Conservation (phyloP, 2,797 vertebrate species). For the Glyptemys insculpta region DNA sequence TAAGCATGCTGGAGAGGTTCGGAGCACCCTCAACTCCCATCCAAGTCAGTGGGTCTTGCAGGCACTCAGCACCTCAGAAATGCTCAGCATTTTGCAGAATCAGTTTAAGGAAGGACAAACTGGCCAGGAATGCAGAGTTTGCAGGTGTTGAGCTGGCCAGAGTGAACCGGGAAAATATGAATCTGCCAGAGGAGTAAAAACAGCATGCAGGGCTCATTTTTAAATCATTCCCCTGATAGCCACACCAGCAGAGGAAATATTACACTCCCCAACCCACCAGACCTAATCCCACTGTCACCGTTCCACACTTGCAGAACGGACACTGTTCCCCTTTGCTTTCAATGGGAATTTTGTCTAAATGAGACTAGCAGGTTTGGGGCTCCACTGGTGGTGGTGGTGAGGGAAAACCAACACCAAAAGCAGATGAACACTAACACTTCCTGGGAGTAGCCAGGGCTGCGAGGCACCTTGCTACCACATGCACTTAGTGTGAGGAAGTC, state of each 20-base stretch:
- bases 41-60: background rate
- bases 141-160: background rate
- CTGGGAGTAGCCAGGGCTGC: no score
- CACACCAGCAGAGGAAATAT: background rate
- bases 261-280: background rate
- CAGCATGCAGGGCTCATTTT: fast-evolving
- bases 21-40: background rate
- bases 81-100: background rate
- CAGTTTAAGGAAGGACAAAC: background rate
- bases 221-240: background rate
- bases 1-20: background rate
- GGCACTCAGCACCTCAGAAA: background rate
- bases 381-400: background rate
- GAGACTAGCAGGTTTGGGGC: background rate
- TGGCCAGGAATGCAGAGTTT: background rate
- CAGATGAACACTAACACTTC: background rate
- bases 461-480: no score
- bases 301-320: background rate
- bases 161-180: background rate
- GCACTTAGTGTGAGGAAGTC: no score
- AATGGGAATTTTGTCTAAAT: background rate
- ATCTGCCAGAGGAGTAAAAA: background rate
- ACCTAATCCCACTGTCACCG: background rate
- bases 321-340: background rate
- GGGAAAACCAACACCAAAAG: background rate